Percentiles rank a stretch among this genome's conserved stretches.
phyloP scores from a whole-genome alignment of 2,888 invertebrate species.

The Drosophila macrospina region DNA sequence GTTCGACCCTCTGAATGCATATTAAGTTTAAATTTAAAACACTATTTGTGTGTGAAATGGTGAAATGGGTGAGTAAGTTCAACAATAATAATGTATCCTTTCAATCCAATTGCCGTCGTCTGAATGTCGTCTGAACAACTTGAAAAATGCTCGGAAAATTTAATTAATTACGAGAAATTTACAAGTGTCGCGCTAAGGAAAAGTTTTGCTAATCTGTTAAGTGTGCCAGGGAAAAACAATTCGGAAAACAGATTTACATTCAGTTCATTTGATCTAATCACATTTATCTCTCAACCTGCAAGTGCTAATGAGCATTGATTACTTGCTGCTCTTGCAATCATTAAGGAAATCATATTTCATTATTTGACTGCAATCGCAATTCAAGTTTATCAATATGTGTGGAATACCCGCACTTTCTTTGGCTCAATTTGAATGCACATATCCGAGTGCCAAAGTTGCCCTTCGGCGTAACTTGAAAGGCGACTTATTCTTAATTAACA shows the following conservation, averaged over 20 bases:
- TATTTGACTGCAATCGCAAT: background rate
- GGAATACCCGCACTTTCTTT: too few relatives aligned
- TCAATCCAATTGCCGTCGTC: too few relatives aligned
- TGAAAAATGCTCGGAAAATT: slow-evolving; percentile 18
- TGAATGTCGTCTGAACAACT: background rate
- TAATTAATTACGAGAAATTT: slow-evolving; percentile 45
- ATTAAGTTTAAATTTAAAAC: slow-evolving; percentile 5
- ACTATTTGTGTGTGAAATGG: too few relatives aligned
- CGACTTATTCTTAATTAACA: slow-evolving; percentile 59
- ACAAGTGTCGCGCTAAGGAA: slow-evolving; percentile 17
- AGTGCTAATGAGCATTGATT: background rate
- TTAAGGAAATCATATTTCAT: background rate
- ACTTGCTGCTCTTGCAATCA: background rate
- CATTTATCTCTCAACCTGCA: slow-evolving; percentile 10
- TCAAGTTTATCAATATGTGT: background rate
- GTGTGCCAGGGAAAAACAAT: slow-evolving; percentile 13
- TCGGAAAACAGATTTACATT: too few relatives aligned
- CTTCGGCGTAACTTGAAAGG: slow-evolving; percentile 17
- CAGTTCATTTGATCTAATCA: slow-evolving; percentile 9
- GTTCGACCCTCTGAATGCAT: slow-evolving; percentile 28
- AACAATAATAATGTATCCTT: background rate
- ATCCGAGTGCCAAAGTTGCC: background rate
- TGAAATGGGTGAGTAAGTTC: slow-evolving; percentile 38
- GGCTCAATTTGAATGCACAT: background rate
- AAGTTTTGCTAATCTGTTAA: slow-evolving; percentile 46